Conservation (phyloP, 2,888 invertebrate species). For the Elmis aenea region DNA sequence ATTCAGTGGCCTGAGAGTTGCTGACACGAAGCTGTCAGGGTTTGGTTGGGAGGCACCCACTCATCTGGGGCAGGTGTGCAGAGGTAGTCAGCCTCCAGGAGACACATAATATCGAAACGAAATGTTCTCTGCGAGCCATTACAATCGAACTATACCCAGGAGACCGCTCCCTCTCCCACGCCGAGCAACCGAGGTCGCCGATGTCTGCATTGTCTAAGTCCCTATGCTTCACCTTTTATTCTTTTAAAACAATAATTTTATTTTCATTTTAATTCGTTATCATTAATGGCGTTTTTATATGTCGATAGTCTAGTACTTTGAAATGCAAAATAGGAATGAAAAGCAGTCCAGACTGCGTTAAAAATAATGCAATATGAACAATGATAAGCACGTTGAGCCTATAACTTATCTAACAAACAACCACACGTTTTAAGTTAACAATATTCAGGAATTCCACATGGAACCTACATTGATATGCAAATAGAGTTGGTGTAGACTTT, state of each 20-base stretch:
- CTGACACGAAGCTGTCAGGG: constrained; percentile 16
- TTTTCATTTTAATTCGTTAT: constrained; percentile 18
- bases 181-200: constrained; percentile 18
- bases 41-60: constrained; percentile 16
- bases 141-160: constrained; percentile 31
- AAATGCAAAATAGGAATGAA: too few species aligned
- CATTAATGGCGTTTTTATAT: too few species aligned
- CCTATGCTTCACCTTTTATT: constrained; percentile 23
- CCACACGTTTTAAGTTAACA: constrained; percentile 14
- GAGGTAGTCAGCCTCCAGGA: constrained; percentile 23
- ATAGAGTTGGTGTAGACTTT: constrained; percentile 16
- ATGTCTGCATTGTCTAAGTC: constrained; percentile 25
- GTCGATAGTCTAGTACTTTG: too few species aligned
- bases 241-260: constrained; percentile 15
- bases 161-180: constrained; percentile 26
- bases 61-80: constrained; percentile 22
- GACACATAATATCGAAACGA: constrained; percentile 29
- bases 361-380: too few species aligned
- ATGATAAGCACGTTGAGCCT: constrained; percentile 4
- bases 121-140: constrained; percentile 29
- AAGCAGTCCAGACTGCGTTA: too few species aligned
- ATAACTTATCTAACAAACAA: constrained; percentile 11
- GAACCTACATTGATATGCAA: constrained; percentile 16
- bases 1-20: constrained; percentile 15
- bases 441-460: constrained; percentile 15